Conservation (phyloP, 1,140 invertebrate genomes). For the Manduca sexta region DNA sequence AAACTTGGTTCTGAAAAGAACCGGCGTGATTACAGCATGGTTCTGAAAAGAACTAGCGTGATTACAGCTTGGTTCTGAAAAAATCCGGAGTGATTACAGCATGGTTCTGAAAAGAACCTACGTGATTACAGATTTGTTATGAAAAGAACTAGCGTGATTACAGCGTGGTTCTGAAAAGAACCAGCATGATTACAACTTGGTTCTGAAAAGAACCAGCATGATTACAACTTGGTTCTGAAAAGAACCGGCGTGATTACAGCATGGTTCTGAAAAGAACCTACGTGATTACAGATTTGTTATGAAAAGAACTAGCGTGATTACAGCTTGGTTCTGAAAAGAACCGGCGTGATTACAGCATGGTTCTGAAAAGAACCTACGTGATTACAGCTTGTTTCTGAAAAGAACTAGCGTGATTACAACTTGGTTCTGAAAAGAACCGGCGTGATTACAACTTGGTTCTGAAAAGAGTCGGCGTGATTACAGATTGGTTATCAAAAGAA, state of each 20-base stretch:
- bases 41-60: too few relatives aligned
- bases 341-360: not conserved
- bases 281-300: too few relatives aligned
- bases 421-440: conserved; percentile 3
- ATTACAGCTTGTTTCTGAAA: not conserved
- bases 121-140: too few relatives aligned
- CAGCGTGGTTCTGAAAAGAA: not conserved
- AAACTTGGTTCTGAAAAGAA: too few relatives aligned
- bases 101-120: too few relatives aligned
- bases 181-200: conserved; percentile 3
- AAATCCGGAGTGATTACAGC: not conserved
- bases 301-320: too few relatives aligned
- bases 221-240: conserved; percentile 1
- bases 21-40: too few relatives aligned
- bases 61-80: not conserved
- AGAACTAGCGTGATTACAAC: not conserved
- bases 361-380: conserved; percentile 4
- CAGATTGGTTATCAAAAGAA: too few relatives aligned
- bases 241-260: not conserved
- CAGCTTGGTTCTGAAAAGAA: not conserved
- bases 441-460: conserved; percentile 3
- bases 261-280: too few relatives aligned
- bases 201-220: not conserved
- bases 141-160: too few relatives aligned
- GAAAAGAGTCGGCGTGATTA: conserved; percentile 5